phyloP scores from a whole-genome alignment of 1,140 invertebrate genomes.

The Diachasmimorpha longicaudata region DNA sequence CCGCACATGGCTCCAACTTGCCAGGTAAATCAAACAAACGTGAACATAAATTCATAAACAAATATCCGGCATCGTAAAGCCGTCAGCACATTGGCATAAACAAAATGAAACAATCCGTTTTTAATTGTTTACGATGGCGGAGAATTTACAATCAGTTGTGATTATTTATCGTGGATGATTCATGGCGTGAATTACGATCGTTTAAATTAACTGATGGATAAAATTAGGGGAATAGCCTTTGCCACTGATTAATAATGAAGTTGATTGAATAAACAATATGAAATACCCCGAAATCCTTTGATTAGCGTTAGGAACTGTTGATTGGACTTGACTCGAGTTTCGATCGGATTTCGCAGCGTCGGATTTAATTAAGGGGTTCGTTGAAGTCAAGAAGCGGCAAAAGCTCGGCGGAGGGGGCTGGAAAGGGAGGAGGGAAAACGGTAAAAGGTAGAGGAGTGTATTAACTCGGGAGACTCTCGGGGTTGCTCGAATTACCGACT shows the following conservation, averaged over 20 bases:
- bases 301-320: slow-evolving; percentile 23
- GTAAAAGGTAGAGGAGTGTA: slow-evolving; percentile 16
- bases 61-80: not conserved
- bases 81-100: not conserved
- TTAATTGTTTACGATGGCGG: no score
- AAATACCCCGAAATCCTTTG: not conserved
- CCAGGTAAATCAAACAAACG: slow-evolving; percentile 25
- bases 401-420: no score
- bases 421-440: not conserved
- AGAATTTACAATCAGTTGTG: no score
- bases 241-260: not conserved
- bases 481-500: slow-evolving; percentile 23
- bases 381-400: not conserved
- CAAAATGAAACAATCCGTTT: no score
- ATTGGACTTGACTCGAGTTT: slow-evolving; percentile 31
- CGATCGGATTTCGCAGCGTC: slow-evolving; percentile 35
- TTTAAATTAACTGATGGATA: not conserved
- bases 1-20: slow-evolving; percentile 34
- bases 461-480: slow-evolving; percentile 25
- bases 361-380: slow-evolving; percentile 36
- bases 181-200: no score
- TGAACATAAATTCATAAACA: not conserved
- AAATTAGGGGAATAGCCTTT: not conserved
- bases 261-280: not conserved
- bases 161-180: no score